These are phyloP conservation scores for Montipora capitata DNA, from an alignment of 92 coral and sea anemone genomes.

Conservation along the genomic window DNA sequence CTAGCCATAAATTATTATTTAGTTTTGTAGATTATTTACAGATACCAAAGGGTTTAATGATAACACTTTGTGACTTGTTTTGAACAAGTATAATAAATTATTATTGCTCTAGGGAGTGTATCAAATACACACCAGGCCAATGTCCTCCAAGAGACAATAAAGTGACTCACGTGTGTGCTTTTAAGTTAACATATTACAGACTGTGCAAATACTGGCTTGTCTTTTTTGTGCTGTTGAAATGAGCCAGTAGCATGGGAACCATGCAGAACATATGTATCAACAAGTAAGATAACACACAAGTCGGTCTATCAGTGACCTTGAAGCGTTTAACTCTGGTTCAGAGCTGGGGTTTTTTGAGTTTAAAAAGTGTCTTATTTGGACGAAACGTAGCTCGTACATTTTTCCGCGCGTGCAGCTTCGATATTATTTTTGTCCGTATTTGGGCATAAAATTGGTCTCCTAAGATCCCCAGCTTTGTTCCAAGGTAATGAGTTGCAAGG, in stretches of 20 bases:
- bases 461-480: no score
- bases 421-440: no score
- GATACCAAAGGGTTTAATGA: not conserved
- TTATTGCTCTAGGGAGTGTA: conserved; percentile 37
- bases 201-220: conserved; percentile 7
- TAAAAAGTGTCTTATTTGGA: no score
- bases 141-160: conserved; percentile 46
- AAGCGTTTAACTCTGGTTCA: no score
- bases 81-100: conserved; percentile 1
- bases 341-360: no score
- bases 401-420: no score
- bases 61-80: not conserved
- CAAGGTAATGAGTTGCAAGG: no score
- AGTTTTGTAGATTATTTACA: conserved; percentile 27
- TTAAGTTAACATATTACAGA: not conserved
- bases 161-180: not conserved
- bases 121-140: not conserved
- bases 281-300: not conserved
- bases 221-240: not conserved
- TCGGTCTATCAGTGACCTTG: no score
- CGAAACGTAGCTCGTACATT: no score
- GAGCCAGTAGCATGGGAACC: conserved; percentile 52
- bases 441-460: no score
- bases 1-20: not conserved
- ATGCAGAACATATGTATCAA: conserved; percentile 2